Evolutionary conservation across 2,113 vertebrate species (phyloP), one percentile per base, ranked within the genome.

Genomic region (Falco punctatus): DNA sequence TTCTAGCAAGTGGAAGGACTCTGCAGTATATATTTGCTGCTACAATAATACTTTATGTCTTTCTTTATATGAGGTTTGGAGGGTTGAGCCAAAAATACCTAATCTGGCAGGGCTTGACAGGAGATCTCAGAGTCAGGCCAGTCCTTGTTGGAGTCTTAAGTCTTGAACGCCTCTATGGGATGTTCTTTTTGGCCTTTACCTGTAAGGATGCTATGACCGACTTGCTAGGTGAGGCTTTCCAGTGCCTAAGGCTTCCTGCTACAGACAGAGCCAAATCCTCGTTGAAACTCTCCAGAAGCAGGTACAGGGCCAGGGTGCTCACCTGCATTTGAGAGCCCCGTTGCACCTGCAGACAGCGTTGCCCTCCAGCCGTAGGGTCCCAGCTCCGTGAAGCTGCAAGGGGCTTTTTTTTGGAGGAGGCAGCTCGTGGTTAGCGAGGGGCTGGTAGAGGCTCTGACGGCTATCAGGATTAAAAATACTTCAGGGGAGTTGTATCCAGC

Each of bases 401-500:
- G 71, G 10, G n/a, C 13, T 78, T n/a, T 20, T 27, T 28, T 81
- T 11, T 14, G 38, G 28, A 71, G 80, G 65, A 83, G 42, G 38
- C 55, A 62, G 46, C 77, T 30, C 1, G 2, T 38, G 55, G 58
- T 52, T 42, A 81, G 12, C 1, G 15, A 62, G 35, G 49, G 75
- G 64, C 65, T 81, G 1, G 11, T 27, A 48, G 44, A 65, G 33
- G 33, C 73, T 89, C 81, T 81, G 75, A 2, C 5, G 13, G 93
- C 55, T 54, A 28, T 79, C 85, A 48, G 67, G 62, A 78, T 91
- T 88, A 48, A 81, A 81, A 93, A 93, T 82, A 74, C 95, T 95
- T 86, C 20, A 35, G 82, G 87, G 92, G 88, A 91, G 73, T 81
- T 52, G 94, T 61, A 91, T 87, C 66, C 93, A 54, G 87, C 17